These are phyloP conservation scores for Eubasilissa regina DNA, from an alignment of 1,140 invertebrate genomes.

Conservation along the genomic window DNA sequence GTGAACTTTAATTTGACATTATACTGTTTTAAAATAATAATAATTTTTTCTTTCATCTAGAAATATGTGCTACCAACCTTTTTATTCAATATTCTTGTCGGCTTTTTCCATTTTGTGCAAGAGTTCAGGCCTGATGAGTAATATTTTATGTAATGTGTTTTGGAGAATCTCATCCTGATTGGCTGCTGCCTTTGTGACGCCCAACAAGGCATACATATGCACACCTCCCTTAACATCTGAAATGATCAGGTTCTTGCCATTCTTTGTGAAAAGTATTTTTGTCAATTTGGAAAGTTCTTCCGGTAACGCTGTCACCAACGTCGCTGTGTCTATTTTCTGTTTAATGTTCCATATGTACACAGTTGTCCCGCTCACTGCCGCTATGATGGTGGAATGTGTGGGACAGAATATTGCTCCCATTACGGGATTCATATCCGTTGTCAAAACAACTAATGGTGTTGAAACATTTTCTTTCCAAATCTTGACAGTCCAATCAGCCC, in stretches of 20 bases:
- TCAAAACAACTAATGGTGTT: slow-evolving; percentile 77
- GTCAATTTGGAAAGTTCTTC: slow-evolving; percentile 67
- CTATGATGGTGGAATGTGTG: slow-evolving; percentile 86
- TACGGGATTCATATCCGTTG: slow-evolving; percentile 73
- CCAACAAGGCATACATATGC: slow-evolving; percentile 77
- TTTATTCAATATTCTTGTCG: slow-evolving; percentile 62
- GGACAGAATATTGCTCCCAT: slow-evolving; percentile 85
- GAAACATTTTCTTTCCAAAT: slow-evolving; percentile 82
- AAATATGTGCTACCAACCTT: no score
- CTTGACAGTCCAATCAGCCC: slow-evolving; percentile 85
- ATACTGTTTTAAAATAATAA: no score
- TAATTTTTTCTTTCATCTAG: no score
- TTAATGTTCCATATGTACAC: slow-evolving; percentile 83
- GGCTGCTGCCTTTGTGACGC: slow-evolving; percentile 76
- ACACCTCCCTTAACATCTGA: slow-evolving; percentile 77
- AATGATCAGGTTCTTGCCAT: slow-evolving; percentile 78
- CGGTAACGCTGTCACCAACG: slow-evolving; percentile 73
- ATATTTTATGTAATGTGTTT: slow-evolving; percentile 74
- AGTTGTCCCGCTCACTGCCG: slow-evolving; percentile 80
- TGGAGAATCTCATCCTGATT: slow-evolving; percentile 74
- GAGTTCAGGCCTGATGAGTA: slow-evolving; percentile 76
- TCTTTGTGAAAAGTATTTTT: slow-evolving; percentile 74
- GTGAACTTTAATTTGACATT: no score
- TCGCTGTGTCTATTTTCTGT: slow-evolving; percentile 77
- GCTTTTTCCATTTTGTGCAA: slow-evolving; percentile 74